Conservation (phyloP, 2,113 vertebrate genomes). For the Chiloscyllium plagiosum region DNA sequence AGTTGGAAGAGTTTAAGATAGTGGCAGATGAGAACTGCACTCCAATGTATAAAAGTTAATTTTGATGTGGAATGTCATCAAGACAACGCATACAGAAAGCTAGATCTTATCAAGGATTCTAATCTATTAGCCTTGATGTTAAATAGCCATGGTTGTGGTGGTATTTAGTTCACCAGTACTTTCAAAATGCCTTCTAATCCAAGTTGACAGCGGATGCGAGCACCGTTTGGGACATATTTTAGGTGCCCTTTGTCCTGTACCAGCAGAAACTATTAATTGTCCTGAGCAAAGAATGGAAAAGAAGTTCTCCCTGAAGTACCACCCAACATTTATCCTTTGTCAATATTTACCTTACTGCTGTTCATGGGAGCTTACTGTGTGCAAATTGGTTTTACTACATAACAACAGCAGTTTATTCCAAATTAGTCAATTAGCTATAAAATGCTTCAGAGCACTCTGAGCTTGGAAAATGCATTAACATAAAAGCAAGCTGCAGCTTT, state of each 20-base stretch:
- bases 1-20: not conserved
- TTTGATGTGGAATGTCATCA: not conserved
- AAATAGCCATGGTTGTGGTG: not conserved
- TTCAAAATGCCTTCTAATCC: not conserved
- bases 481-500: too few relatives aligned
- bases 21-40: not conserved
- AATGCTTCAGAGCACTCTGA: too few relatives aligned
- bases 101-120: not conserved
- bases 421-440: too few relatives aligned
- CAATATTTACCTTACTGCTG: not conserved
- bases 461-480: too few relatives aligned
- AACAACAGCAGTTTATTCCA: too few relatives aligned
- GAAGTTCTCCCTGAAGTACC: not conserved
- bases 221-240: not conserved
- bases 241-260: not conserved
- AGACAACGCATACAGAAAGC: not conserved
- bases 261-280: not conserved
- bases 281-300: not conserved
- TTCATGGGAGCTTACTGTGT: too few relatives aligned
- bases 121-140: not conserved
- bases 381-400: too few relatives aligned
- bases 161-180: not conserved
- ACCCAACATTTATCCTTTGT: too few relatives aligned
- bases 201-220: not conserved
- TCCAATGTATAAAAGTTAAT: not conserved